Evolutionary conservation across 1,140 invertebrate genomes (phyloP).

Genomic region (Cydia fagiglandana): DNA sequence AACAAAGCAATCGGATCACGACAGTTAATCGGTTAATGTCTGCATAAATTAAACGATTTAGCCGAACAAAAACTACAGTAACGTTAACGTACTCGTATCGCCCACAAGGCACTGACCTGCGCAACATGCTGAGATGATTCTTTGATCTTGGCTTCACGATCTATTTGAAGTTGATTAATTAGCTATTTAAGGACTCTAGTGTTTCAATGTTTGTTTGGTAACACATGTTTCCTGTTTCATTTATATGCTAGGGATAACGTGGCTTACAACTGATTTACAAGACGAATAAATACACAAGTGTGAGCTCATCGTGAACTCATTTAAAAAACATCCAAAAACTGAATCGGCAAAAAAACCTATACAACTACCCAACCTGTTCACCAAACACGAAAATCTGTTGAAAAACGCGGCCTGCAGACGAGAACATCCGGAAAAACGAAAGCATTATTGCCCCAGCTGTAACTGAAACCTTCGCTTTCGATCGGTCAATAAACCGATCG

Average conservation of each 20-base stretch:
- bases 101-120: constrained; percentile 27
- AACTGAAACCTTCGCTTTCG: too few relatives aligned
- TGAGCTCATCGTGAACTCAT: too few relatives aligned
- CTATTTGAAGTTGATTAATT: constrained; percentile 5
- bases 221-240: not conserved
- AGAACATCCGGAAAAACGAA: too few relatives aligned
- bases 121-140: not conserved
- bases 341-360: too few relatives aligned
- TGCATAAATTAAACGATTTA: constrained; percentile 22
- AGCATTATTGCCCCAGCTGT: too few relatives aligned
- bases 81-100: not conserved
- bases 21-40: constrained; percentile 16
- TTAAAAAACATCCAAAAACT: too few relatives aligned
- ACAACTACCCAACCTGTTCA: too few relatives aligned
- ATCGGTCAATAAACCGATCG: too few relatives aligned
- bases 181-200: not conserved
- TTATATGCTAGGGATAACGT: not conserved
- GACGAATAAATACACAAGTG: too few relatives aligned
- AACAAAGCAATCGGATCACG: constrained; percentile 1
- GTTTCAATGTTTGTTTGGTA: not conserved
- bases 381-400: too few relatives aligned
- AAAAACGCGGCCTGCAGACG: too few relatives aligned
- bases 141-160: constrained; percentile 5
- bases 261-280: too few relatives aligned
- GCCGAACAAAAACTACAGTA: constrained; percentile 7